A percentile compares a stretch with the other conserved stretches of the same genome.
Evolutionary conservation across 2,113 vertebrate genomes (phyloP).

Genomic region (Mionectes macconnelli): DNA sequence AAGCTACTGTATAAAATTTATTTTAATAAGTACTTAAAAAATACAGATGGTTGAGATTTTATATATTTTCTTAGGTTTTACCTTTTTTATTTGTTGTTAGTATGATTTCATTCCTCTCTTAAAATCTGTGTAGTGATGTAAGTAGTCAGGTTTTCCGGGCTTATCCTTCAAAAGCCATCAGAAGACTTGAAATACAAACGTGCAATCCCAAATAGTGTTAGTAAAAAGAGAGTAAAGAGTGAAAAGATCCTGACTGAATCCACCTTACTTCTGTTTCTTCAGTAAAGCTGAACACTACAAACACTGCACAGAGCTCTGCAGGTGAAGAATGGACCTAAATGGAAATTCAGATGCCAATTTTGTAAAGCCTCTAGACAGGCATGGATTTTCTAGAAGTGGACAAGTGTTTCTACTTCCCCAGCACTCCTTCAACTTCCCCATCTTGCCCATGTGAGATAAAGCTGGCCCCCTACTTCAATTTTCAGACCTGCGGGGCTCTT

Average conservation of each 20-base stretch:
- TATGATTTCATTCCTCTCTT: not conserved
- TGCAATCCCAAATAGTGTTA: not conserved
- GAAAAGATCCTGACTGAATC: not conserved
- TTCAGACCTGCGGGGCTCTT: not conserved
- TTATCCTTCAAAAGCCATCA: not conserved
- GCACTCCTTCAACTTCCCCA: not conserved
- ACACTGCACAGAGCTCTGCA: not conserved
- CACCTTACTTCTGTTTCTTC: not conserved
- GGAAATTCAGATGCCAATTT: not conserved
- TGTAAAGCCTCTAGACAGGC: not conserved
- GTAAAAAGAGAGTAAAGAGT: not conserved
- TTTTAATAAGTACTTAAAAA: not conserved
- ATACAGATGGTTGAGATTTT: not conserved
- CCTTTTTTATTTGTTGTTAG: not conserved
- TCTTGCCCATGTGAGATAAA: not conserved
- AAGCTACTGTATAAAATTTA: not conserved
- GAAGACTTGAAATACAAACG: not conserved
- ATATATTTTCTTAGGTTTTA: not conserved
- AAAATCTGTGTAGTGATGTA: not conserved
- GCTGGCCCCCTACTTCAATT: not conserved
- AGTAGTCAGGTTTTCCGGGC: not conserved
- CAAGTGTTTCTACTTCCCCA: rapidly evolving
- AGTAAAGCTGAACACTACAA: not conserved
- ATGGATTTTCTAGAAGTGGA: not conserved
- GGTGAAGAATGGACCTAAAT: not conserved